These are phyloP conservation scores for Neoitamus cyanurus DNA, from an alignment of 2,888 invertebrate genomes.

Conservation along the genomic window DNA sequence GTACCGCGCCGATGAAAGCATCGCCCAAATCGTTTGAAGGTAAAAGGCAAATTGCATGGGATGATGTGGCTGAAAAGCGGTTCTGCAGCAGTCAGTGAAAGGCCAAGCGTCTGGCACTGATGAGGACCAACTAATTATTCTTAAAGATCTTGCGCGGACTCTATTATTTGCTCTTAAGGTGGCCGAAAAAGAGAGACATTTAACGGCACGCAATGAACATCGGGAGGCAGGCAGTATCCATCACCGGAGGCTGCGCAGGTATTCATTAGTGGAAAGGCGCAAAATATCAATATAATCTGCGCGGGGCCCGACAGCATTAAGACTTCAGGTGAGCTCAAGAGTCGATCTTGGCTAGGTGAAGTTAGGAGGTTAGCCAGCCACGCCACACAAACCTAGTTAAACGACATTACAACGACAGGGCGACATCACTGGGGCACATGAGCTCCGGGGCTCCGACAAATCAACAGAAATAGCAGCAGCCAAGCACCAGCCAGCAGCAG, in stretches of 20 bases:
- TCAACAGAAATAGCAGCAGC: not conserved
- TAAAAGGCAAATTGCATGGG: not conserved
- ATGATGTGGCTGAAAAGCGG: not conserved
- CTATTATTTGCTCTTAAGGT: constrained; percentile 18
- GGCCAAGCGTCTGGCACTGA: not conserved
- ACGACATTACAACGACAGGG: constrained; percentile 6
- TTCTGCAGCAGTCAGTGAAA: constrained; percentile 10
- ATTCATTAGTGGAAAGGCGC: constrained; percentile 22
- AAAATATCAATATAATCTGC: constrained; percentile 9
- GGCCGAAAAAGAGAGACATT: not conserved
- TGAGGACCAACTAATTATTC: constrained; percentile 29
- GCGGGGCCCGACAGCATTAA: not conserved
- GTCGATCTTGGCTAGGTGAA: constrained; percentile 13
- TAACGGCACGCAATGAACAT: not conserved
- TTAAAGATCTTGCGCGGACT: not conserved
- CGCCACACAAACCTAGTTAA: constrained; percentile 19
- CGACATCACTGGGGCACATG: constrained; percentile 9
- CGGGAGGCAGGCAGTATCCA: not conserved
- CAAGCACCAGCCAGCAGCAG: not conserved
- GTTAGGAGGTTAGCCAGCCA: constrained; percentile 22
- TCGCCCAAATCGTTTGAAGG: constrained; percentile 1
- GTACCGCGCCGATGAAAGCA: not conserved
- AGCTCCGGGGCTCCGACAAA: not conserved
- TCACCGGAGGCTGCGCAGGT: not conserved
- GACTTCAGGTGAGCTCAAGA: not conserved